Evolutionary conservation across 2,113 vertebrate species (phyloP).

Genomic region (Notothenia coriiceps): DNA sequence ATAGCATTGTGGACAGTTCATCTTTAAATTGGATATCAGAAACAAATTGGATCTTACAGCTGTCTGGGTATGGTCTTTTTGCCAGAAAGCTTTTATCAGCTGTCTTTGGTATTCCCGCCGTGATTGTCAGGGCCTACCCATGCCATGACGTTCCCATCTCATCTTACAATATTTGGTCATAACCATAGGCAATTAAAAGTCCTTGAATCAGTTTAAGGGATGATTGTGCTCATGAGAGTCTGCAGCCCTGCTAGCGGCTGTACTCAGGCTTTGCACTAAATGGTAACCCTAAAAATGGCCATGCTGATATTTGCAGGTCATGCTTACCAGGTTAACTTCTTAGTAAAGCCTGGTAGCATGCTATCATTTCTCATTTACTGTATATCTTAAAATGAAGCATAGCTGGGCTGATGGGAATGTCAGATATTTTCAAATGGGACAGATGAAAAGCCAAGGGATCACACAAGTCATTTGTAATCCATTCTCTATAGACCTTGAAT

Average conservation of each 20-base stretch:
- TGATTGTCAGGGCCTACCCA: background rate
- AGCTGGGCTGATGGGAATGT: too few species aligned
- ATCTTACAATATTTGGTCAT: background rate
- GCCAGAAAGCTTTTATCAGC: background rate
- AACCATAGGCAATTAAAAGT: background rate
- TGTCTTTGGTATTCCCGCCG: background rate
- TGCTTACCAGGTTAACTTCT: background rate
- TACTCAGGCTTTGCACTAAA: background rate
- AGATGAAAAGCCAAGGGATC: too few species aligned
- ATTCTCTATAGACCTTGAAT: background rate
- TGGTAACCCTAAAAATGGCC: too few species aligned
- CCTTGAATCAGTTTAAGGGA: background rate
- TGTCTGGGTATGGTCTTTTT: conserved; percentile 8
- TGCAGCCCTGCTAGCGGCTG: background rate
- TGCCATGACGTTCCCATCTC: background rate
- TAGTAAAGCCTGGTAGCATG: background rate
- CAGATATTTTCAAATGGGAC: too few species aligned
- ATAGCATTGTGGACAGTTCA: conserved; percentile 14
- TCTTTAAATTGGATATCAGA: conserved; percentile 19
- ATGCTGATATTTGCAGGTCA: background rate
- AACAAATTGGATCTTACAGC: conserved; percentile 38
- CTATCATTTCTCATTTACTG: too few species aligned
- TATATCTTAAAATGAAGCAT: too few species aligned
- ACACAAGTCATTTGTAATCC: too few species aligned
- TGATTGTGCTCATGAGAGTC: background rate